Evolutionary conservation across 2,797 vertebrate genomes (phyloP).

Genomic region (Vespertilio murinus): DNA sequence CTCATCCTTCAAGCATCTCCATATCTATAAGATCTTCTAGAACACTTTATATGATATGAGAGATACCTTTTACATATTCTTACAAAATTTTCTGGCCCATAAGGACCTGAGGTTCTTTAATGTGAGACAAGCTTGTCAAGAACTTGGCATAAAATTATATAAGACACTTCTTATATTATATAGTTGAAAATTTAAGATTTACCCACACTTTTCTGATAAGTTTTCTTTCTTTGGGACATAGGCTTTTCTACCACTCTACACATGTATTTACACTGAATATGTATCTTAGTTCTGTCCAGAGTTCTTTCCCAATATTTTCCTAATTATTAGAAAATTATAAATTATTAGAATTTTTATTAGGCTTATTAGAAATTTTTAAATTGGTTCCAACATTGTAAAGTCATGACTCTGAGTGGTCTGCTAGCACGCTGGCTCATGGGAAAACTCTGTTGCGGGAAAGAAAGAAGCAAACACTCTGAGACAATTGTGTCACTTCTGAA

Average conservation of each 20-base stretch:
- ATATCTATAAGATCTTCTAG: neutral
- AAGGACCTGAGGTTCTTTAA: neutral
- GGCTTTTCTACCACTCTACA: neutral
- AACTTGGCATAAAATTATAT: neutral
- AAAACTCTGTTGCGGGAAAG: neutral
- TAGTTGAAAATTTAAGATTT: neutral
- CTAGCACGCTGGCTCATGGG: neutral
- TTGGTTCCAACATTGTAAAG: neutral
- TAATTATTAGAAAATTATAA: too few species aligned
- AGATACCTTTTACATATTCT: neutral
- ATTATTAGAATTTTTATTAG: neutral
- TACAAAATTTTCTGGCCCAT: neutral
- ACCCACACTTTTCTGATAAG: neutral
- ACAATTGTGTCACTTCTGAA: neutral
- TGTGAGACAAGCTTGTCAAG: neutral
- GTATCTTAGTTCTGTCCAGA: neutral
- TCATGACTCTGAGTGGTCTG: neutral
- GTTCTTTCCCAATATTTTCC: neutral
- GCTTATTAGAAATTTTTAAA: neutral
- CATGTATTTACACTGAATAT: neutral
- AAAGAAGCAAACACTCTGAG: neutral
- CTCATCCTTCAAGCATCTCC: neutral
- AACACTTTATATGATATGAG: neutral
- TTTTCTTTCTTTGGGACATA: neutral
- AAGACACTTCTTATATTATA: neutral